Conservation (phyloP, 1,140 invertebrate species). For the Theocolax elegans region DNA sequence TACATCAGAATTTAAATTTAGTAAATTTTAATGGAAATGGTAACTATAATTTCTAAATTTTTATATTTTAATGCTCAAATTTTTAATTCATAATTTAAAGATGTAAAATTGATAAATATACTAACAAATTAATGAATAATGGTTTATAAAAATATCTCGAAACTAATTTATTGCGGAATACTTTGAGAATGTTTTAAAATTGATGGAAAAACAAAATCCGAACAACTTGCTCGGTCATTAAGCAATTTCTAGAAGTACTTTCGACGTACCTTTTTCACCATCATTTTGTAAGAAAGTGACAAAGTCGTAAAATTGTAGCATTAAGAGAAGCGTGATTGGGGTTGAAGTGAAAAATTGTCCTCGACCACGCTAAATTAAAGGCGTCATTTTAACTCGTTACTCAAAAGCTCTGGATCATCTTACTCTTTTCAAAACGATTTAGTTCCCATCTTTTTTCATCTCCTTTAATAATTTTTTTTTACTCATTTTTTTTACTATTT, state of each 20-base stretch:
- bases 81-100: too few relatives aligned
- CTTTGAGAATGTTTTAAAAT: too few relatives aligned
- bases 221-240: conserved; percentile 20
- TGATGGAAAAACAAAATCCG: too few relatives aligned
- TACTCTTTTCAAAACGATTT: conserved; percentile 1
- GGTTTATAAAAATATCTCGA: too few relatives aligned
- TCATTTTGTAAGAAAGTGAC: conserved; percentile 4
- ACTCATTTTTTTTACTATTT: too few relatives aligned
- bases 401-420: conserved; percentile 1
- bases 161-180: too few relatives aligned
- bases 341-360: conserved; percentile 27
- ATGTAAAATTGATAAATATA: too few relatives aligned
- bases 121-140: too few relatives aligned
- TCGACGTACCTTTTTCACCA: background rate
- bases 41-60: too few relatives aligned
- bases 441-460: background rate
- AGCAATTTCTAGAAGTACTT: conserved; percentile 8
- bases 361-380: conserved; percentile 14
- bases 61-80: too few relatives aligned
- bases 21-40: too few relatives aligned
- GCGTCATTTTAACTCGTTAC: conserved; percentile 14
- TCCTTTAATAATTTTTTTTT: background rate
- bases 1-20: too few relatives aligned
- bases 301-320: conserved; percentile 10
- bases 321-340: conserved; percentile 1